A percentile compares a stretch with the other conserved stretches of the same genome.
phyloP scores from a whole-genome alignment of 92 coral and sea anemone species.

The Heliopora coerulea region DNA sequence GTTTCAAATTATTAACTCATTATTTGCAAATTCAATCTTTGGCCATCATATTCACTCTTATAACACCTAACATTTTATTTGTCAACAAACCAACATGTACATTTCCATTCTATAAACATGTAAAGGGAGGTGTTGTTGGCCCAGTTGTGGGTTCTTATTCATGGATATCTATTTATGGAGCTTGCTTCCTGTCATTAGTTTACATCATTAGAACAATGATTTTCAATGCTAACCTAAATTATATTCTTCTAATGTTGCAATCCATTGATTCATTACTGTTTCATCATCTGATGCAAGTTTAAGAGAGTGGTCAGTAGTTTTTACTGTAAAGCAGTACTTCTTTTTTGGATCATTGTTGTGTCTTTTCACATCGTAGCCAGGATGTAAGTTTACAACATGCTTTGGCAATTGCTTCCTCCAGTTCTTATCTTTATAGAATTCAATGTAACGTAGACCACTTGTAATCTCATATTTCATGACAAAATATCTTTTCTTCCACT shows the following conservation, averaged over 20 bases:
- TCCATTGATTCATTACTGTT: conserved; percentile 77
- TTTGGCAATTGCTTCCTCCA: conserved; percentile 83
- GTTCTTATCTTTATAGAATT: conserved; percentile 76
- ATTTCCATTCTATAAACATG: too few relatives aligned
- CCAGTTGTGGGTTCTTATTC: too few relatives aligned
- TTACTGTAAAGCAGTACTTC: conserved; percentile 73
- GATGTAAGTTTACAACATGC: conserved; percentile 84
- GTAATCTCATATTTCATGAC: conserved; percentile 79
- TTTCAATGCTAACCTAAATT: conserved; percentile 66
- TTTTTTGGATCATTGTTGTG: conserved; percentile 67
- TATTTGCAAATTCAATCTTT: too few relatives aligned
- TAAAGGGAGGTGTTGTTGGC: too few relatives aligned
- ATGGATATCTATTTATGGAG: too few relatives aligned
- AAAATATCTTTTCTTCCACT: conserved; percentile 91
- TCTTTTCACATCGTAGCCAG: conserved; percentile 76
- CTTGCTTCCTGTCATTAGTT: too few relatives aligned
- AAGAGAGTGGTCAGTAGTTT: conserved; percentile 83
- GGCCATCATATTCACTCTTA: too few relatives aligned
- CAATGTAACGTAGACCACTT: conserved; percentile 78
- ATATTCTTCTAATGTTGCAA: conserved; percentile 73
- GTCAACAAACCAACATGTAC: too few relatives aligned
- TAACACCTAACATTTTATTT: too few relatives aligned
- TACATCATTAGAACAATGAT: neutral
- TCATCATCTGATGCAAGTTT: conserved; percentile 81
- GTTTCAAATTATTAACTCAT: too few relatives aligned